phyloP scores from a whole-genome alignment of 2,888 invertebrate species.

The Clepsis dumicolana region DNA sequence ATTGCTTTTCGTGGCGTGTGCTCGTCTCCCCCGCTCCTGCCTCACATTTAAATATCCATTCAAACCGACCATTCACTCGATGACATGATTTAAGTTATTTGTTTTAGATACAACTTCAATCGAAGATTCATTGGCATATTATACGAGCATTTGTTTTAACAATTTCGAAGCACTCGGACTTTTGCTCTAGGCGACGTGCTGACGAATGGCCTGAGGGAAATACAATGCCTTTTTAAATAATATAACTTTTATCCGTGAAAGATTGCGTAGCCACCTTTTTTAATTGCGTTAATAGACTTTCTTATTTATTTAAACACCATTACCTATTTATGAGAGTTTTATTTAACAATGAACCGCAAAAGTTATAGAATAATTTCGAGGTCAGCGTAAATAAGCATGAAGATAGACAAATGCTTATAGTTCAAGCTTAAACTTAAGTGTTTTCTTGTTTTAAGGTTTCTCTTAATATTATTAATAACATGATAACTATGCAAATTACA shows the following conservation, averaged over 20 bases:
- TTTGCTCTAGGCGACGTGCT: conserved; percentile 62
- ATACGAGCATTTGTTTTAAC: conserved; percentile 68
- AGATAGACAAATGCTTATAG: too few species aligned
- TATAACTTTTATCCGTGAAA: conserved; percentile 55
- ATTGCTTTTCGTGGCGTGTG: conserved; percentile 66
- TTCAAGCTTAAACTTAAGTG: too few species aligned
- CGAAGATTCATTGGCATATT: conserved; percentile 74
- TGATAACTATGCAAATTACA: too few species aligned
- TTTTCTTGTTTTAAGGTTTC: too few species aligned
- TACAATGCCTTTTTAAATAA: conserved; percentile 57
- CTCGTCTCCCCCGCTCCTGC: conserved; percentile 56
- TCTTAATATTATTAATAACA: too few species aligned
- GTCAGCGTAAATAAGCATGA: not conserved
- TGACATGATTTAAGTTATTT: conserved; percentile 77
- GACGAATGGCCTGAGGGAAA: conserved; percentile 50
- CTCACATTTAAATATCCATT: conserved; percentile 65
- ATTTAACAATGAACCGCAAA: not conserved
- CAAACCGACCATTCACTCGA: conserved; percentile 62
- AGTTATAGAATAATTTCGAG: not conserved
- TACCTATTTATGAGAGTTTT: not conserved
- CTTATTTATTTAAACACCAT: not conserved
- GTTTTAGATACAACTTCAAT: conserved; percentile 72
- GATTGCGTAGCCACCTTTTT: conserved; percentile 50
- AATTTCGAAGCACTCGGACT: conserved; percentile 55
- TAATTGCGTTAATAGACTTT: conserved; percentile 4